A percentile compares a stretch with the other conserved stretches of the same genome.
Conservation (phyloP, 2,888 invertebrate species). For the Alitta virens region DNA sequence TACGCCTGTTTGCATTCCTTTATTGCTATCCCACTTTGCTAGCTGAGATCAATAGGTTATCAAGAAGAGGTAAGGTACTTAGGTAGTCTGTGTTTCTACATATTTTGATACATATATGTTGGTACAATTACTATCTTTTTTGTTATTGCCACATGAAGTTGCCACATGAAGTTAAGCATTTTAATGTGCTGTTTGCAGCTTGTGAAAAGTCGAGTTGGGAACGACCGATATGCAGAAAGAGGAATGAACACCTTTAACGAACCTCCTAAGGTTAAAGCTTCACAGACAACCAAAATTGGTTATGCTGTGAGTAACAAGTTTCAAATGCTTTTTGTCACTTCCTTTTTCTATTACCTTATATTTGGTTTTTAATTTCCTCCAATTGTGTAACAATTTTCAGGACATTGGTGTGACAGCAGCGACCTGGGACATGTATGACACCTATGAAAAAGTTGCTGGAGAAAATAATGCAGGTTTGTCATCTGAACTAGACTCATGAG, state of each 20-base stretch:
- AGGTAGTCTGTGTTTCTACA: too few species aligned
- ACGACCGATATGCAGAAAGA: constrained; percentile 53
- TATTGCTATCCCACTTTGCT: too few species aligned
- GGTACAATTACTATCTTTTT: background rate
- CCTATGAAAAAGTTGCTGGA: constrained; percentile 40
- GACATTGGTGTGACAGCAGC: constrained; percentile 47
- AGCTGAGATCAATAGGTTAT: background rate
- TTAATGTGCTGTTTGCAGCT: constrained; percentile 34
- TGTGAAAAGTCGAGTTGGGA: constrained; percentile 40
- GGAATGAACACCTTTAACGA: constrained; percentile 57
- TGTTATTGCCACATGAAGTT: background rate
- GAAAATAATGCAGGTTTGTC: constrained; percentile 32
- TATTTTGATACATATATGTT: too few species aligned
- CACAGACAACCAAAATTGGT: constrained; percentile 41
- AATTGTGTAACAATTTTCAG: too few species aligned
- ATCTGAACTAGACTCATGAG: too few species aligned
- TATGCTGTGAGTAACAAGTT: constrained; percentile 28
- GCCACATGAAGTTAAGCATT: background rate
- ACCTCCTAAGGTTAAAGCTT: constrained; percentile 49
- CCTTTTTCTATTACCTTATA: too few species aligned
- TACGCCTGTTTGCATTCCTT: too few species aligned
- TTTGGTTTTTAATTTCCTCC: constrained; percentile 1
- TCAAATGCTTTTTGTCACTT: too few species aligned
- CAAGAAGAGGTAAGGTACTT: background rate
- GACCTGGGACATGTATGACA: constrained; percentile 56